These are phyloP conservation scores for Drosophila tristis DNA, from an alignment of 1,140 invertebrate genomes.

Conservation along the genomic window DNA sequence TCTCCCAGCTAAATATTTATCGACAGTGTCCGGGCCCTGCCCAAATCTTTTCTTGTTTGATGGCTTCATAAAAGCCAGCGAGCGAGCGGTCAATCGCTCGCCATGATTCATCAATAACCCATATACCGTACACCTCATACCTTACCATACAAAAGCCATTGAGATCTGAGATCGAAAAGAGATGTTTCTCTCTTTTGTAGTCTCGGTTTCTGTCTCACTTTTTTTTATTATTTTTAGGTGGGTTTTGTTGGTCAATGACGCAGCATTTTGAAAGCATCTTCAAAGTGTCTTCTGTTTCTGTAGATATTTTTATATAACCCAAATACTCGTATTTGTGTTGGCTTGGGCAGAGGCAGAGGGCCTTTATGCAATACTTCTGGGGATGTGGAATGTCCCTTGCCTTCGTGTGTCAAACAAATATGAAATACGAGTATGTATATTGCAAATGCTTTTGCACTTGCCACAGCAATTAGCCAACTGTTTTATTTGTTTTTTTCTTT, in stretches of 20 bases:
- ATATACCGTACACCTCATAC: slow-evolving; percentile 6
- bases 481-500: slow-evolving; percentile 20
- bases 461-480: slow-evolving; percentile 46
- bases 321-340: slow-evolving; percentile 41
- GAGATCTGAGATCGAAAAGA: slow-evolving; percentile 41
- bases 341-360: slow-evolving; percentile 48
- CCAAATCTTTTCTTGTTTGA: slow-evolving; percentile 40
- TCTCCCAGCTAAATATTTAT: slow-evolving; percentile 12
- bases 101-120: slow-evolving; percentile 66
- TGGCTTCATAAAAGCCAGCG: slow-evolving; percentile 46
- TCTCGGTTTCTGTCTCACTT: slow-evolving; percentile 5
- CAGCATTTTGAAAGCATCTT: slow-evolving; percentile 50
- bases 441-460: slow-evolving; percentile 28
- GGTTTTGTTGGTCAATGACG: slow-evolving; percentile 69
- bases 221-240: slow-evolving; percentile 39
- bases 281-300: slow-evolving; percentile 46
- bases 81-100: slow-evolving; percentile 30
- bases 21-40: slow-evolving; percentile 19
- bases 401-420: slow-evolving; percentile 22
- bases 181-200: slow-evolving; percentile 37
- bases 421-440: slow-evolving; percentile 15
- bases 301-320: slow-evolving; percentile 67
- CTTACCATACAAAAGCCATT: slow-evolving; percentile 15
- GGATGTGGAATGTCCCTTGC: slow-evolving; percentile 17
- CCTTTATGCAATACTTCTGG: slow-evolving; percentile 51